Evolutionary conservation across 1,140 invertebrate genomes (phyloP).

Genomic region (Pseudomyrmex dendroicus): DNA sequence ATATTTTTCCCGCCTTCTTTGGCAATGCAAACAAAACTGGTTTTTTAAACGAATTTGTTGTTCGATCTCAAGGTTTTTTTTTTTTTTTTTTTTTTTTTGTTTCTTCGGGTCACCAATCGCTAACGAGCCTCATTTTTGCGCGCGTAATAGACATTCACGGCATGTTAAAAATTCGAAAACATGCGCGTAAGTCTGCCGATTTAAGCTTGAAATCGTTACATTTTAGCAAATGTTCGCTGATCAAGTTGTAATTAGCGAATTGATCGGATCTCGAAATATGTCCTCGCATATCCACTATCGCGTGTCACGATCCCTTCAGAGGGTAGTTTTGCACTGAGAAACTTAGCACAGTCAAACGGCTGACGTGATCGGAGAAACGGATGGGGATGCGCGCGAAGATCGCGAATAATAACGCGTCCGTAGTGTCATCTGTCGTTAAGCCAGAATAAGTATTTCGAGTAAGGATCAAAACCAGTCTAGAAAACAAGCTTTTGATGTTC

Average conservation of each 20-base stretch:
- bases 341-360: neutral
- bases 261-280: neutral
- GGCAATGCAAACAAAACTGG: no score
- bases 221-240: neutral
- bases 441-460: no score
- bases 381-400: slow-evolving; percentile 30
- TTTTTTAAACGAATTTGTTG: no score
- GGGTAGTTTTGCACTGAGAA: slow-evolving; percentile 51
- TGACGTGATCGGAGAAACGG: slow-evolving; percentile 18
- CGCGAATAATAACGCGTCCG: neutral
- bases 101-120: no score
- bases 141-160: neutral
- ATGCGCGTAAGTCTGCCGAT: neutral
- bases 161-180: neutral
- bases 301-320: slow-evolving; percentile 9
- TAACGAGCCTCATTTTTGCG: no score
- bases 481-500: no score
- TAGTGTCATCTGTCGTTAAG: slow-evolving; percentile 16
- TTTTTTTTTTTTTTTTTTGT: neutral
- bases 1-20: neutral
- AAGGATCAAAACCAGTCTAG: no score
- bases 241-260: no score
- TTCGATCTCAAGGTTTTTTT: neutral
- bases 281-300: neutral
- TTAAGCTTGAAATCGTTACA: neutral